phyloP scores from a whole-genome alignment of 2,888 invertebrate genomes.

The Polymixis flavicincta region DNA sequence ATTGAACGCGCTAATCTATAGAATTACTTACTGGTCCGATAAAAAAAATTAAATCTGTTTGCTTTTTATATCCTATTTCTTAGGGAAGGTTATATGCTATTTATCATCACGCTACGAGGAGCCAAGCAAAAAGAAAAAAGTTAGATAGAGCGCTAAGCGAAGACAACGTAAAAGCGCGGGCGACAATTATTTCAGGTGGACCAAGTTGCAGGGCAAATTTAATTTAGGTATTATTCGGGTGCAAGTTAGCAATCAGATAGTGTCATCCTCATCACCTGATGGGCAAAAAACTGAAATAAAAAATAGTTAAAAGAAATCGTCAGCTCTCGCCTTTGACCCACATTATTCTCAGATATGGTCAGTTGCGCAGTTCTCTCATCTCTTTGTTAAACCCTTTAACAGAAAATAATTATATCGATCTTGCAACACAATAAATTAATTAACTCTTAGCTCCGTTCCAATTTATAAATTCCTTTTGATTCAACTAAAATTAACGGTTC shows the following conservation, averaged over 20 bases:
- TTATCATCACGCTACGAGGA: too few species aligned
- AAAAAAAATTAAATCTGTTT: too few species aligned
- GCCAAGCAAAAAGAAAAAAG: too few species aligned
- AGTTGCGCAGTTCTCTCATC: slow-evolving; percentile 1
- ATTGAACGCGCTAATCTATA: too few species aligned
- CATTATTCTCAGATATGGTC: neutral
- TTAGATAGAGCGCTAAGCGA: too few species aligned
- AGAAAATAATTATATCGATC: slow-evolving; percentile 8
- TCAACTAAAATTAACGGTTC: slow-evolving; percentile 33
- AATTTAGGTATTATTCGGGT: neutral
- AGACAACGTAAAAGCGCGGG: too few species aligned
- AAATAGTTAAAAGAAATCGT: neutral
- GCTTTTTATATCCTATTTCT: too few species aligned
- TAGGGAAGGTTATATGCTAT: too few species aligned
- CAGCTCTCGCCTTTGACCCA: neutral
- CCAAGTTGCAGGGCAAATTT: too few species aligned
- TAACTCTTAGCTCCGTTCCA: slow-evolving; percentile 24
- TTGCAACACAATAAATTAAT: slow-evolving; percentile 45
- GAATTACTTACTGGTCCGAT: too few species aligned
- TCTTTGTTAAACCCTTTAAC: slow-evolving; percentile 29
- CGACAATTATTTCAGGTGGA: too few species aligned
- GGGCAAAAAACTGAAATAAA: neutral
- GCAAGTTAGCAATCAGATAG: neutral
- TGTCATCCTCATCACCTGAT: neutral
- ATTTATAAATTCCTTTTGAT: slow-evolving; percentile 51